These are phyloP conservation scores for Trissoscelio sp. DNA, from an alignment of 2,888 invertebrate species.

Conservation along the genomic window DNA sequence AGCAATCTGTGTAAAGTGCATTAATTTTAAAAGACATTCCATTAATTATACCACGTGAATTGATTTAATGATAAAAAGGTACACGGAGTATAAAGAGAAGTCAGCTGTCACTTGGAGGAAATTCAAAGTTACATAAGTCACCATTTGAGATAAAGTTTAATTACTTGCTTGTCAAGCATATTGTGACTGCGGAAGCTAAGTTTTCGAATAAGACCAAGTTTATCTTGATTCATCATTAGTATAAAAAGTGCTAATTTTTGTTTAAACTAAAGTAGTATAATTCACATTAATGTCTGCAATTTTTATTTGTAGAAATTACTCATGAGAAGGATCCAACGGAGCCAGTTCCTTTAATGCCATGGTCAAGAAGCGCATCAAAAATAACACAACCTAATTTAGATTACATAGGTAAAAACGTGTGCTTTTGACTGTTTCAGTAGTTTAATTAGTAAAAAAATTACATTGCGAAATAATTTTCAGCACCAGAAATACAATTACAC, in stretches of 20 bases:
- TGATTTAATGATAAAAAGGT: not conserved
- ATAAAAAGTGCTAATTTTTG: too few species aligned
- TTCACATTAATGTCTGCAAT: too few species aligned
- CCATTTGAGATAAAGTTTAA: slow-evolving; percentile 45
- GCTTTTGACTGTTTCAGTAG: not conserved
- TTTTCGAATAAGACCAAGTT: slow-evolving; percentile 16
- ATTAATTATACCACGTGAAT: not conserved
- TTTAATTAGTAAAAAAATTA: too few species aligned
- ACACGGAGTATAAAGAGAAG: not conserved
- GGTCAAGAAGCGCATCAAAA: slow-evolving; percentile 95
- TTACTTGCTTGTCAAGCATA: slow-evolving; percentile 31
- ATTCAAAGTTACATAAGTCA: slow-evolving; percentile 42
- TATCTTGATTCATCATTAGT: slow-evolving; percentile 2
- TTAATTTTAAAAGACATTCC: not conserved
- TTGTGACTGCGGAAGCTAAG: slow-evolving; percentile 5
- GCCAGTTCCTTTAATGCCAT: slow-evolving; percentile 81
- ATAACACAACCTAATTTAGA: slow-evolving; percentile 98
- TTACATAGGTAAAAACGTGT: slow-evolving; percentile 88
- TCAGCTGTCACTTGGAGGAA: slow-evolving; percentile 2
- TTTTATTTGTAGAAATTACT: slow-evolving; percentile 46
- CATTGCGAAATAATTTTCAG: slow-evolving; percentile 84
- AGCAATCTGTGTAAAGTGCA: not conserved
- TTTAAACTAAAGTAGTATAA: too few species aligned
- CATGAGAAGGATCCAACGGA: slow-evolving; percentile 67
- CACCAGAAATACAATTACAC: slow-evolving; percentile 95